Conservation (phyloP, 1,140 invertebrate genomes). For the Whitmania pigra region DNA sequence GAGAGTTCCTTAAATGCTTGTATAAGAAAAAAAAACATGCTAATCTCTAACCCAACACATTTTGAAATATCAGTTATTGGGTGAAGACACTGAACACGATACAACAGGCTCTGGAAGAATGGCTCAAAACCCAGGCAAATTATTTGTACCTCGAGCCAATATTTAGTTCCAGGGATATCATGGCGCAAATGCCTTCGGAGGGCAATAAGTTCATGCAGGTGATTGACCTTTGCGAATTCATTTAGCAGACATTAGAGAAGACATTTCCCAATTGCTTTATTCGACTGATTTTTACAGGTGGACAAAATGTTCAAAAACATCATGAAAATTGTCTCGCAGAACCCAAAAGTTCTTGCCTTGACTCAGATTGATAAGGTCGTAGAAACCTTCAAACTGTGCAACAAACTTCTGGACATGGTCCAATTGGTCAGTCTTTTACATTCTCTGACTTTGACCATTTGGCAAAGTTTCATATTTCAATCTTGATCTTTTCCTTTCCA, state of each 20-base stretch:
- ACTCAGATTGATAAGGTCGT: conserved; percentile 39
- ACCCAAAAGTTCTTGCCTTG: conserved; percentile 69
- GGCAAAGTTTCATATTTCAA: not conserved
- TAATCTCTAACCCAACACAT: no score
- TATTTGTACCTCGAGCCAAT: conserved; percentile 97
- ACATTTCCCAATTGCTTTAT: not conserved
- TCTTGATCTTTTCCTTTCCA: conserved; percentile 18
- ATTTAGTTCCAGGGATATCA: conserved; percentile 91
- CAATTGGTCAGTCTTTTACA: conserved; percentile 1
- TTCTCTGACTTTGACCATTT: not conserved
- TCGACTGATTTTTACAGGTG: conserved; percentile 48
- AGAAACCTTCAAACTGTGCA: conserved; percentile 7
- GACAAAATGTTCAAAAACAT: conserved; percentile 88
- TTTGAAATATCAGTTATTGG: conserved; percentile 56
- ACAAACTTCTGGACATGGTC: conserved; percentile 18
- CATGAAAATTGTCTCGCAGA: conserved; percentile 68
- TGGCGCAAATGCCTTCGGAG: conserved; percentile 84
- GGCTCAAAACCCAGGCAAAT: conserved; percentile 79
- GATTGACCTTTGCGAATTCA: conserved; percentile 60
- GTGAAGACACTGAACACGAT: conserved; percentile 76
- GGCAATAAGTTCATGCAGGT: conserved; percentile 66
- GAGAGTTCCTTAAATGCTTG: no score
- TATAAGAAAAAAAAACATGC: no score
- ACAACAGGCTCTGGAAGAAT: conserved; percentile 89
- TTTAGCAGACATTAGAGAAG: not conserved